Percentiles rank a stretch among this genome's conserved stretches.
Evolutionary conservation across 2,113 vertebrate species (phyloP).

Genomic region (Corydoras sp.): DNA sequence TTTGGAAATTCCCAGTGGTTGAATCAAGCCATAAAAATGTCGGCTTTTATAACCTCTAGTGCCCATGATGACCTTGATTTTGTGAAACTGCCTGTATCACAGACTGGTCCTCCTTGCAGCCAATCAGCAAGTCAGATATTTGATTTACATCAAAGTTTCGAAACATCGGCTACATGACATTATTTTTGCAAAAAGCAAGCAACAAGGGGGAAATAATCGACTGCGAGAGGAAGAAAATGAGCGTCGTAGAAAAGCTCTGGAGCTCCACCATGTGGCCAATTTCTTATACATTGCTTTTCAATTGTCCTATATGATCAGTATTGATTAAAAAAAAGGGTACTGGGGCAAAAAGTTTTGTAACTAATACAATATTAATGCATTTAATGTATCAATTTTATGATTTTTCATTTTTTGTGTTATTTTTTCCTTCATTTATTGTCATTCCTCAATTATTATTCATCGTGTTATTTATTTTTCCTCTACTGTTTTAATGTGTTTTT

Average conservation of each 20-base stretch:
- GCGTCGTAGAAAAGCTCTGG: slow-evolving; percentile 39
- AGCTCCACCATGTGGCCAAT: slow-evolving; percentile 50
- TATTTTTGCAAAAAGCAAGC: slow-evolving; percentile 47
- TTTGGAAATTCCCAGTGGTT: not conserved
- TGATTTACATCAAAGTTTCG: slow-evolving; percentile 51
- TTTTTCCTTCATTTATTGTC: too few relatives aligned
- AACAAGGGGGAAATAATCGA: slow-evolving; percentile 41
- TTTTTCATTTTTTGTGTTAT: too few relatives aligned
- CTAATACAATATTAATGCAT: too few relatives aligned
- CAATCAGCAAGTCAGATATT: slow-evolving; percentile 44
- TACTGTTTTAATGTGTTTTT: not conserved
- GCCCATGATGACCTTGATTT: slow-evolving; percentile 36
- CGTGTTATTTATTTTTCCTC: not conserved
- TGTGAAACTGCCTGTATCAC: slow-evolving; percentile 41
- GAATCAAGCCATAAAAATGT: slow-evolving; percentile 32
- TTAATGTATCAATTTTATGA: too few relatives aligned
- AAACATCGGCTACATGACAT: slow-evolving; percentile 50
- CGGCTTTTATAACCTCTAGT: slow-evolving; percentile 28
- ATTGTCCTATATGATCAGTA: too few relatives aligned
- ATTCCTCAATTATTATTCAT: not conserved
- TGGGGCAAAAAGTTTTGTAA: too few relatives aligned
- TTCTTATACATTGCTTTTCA: not conserved
- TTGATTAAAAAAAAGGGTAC: too few relatives aligned
- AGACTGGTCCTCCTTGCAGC: slow-evolving; percentile 35
- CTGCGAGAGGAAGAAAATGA: slow-evolving; percentile 17